phyloP scores from a whole-genome alignment of 2,113 vertebrate genomes.

The Phrynosoma platyrhinos region DNA sequence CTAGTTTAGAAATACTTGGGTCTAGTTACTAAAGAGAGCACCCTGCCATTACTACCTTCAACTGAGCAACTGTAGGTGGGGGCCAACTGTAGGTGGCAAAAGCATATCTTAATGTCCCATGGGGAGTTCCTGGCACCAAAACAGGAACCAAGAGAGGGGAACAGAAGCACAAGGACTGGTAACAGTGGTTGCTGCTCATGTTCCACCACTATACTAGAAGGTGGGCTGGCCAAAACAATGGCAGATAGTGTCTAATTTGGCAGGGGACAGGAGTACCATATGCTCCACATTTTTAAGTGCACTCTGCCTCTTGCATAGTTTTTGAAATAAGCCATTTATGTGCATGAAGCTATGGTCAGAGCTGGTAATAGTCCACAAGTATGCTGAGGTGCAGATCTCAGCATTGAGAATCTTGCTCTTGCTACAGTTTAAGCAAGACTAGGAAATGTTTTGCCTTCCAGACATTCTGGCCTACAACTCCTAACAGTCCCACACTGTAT shows the following conservation, averaged over 20 bases:
- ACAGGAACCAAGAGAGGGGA: conserved; percentile 59
- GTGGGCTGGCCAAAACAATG: background rate
- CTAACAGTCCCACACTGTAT: too few species aligned
- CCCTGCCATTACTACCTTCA: background rate
- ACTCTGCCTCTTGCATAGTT: background rate
- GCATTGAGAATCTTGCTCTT: background rate
- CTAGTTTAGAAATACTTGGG: background rate
- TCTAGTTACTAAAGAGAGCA: background rate
- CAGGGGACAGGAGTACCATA: background rate
- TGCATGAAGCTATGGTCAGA: background rate
- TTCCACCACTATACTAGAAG: background rate
- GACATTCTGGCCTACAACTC: too few species aligned
- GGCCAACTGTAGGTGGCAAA: background rate
- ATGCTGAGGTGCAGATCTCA: background rate
- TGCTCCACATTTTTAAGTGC: background rate
- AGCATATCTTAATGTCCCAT: background rate
- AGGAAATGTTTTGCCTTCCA: background rate
- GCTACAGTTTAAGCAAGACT: background rate
- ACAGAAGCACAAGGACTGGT: background rate
- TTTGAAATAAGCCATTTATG: background rate
- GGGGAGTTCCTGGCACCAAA: conserved; percentile 31
- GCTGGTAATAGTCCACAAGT: background rate
- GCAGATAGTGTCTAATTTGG: background rate
- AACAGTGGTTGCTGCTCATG: background rate
- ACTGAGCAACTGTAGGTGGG: background rate